These are phyloP conservation scores for Oryzias dopingdopingensis DNA, from an alignment of 2,797 vertebrate species.

Conservation along the genomic window DNA sequence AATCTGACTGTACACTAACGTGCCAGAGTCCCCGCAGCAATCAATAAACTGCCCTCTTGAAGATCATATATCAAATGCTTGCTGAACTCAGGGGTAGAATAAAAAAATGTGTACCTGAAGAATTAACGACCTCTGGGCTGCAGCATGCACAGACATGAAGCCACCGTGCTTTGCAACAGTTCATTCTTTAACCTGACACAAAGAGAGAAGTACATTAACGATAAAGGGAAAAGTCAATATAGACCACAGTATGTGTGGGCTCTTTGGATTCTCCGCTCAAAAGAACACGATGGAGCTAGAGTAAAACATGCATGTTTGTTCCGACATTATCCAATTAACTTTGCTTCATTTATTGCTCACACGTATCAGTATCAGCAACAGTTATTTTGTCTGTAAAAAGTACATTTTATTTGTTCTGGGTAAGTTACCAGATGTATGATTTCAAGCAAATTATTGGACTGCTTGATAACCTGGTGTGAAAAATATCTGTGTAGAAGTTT, in stretches of 20 bases:
- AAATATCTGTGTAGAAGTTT: conserved; percentile 23
- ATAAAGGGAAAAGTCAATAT: not conserved
- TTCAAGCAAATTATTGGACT: conserved; percentile 11
- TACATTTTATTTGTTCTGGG: no score
- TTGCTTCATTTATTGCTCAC: no score
- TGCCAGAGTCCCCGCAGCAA: conserved; percentile 64
- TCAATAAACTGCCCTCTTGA: conserved; percentile 64
- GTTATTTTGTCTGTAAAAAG: no score
- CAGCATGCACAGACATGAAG: conserved; percentile 19
- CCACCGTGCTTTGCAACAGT: conserved; percentile 14
- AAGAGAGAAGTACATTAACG: not conserved
- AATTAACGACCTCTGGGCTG: conserved; percentile 41
- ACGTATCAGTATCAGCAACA: no score
- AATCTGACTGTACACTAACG: conserved; percentile 53
- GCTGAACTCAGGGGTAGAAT: conserved; percentile 55
- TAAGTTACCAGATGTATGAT: conserved; percentile 2
- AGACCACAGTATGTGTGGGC: no score
- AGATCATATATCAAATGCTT: conserved; percentile 70
- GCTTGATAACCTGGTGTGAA: conserved; percentile 13
- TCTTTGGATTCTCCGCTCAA: no score
- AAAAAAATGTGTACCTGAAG: conserved; percentile 47
- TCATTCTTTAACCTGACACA: conserved; percentile 10
- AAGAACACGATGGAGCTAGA: no score
- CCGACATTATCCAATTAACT: no score
- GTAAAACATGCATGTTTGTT: no score